phyloP scores from a whole-genome alignment of 1,140 invertebrate species.

The Geopemphigus sp. region DNA sequence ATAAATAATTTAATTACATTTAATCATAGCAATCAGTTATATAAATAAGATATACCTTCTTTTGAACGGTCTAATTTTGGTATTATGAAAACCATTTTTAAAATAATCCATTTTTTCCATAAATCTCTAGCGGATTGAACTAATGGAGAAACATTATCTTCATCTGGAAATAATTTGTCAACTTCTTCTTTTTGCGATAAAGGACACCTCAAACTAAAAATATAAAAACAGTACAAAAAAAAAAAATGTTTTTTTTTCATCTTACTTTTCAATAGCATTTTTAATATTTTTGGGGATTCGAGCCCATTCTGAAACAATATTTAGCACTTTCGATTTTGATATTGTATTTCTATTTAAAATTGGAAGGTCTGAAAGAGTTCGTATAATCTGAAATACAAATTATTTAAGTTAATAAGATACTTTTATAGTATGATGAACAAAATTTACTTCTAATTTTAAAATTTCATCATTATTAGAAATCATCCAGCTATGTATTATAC shows the following conservation, averaged over 20 bases:
- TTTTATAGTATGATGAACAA: background rate
- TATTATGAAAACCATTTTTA: constrained; percentile 89
- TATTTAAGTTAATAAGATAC: background rate
- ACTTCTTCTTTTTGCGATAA: background rate
- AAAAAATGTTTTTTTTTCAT: too few relatives aligned
- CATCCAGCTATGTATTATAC: constrained; percentile 90
- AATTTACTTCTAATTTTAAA: constrained; percentile 41
- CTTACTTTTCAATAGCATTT: constrained; percentile 26
- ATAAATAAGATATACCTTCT: constrained; percentile 63
- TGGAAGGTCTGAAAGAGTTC: constrained; percentile 76
- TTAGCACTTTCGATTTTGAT: constrained; percentile 84
- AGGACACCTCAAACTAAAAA: constrained; percentile 5
- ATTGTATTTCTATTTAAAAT: constrained; percentile 91
- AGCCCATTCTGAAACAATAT: constrained; percentile 78
- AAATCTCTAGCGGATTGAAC: constrained; percentile 64
- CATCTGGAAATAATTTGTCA: constrained; percentile 33
- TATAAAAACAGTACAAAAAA: too few relatives aligned
- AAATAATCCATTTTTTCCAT: constrained; percentile 71
- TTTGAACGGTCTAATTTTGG: constrained; percentile 91
- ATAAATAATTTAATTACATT: background rate
- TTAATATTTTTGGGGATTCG: constrained; percentile 29
- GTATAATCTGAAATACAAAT: constrained; percentile 65
- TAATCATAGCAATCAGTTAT: background rate
- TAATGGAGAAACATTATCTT: constrained; percentile 27
- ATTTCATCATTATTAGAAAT: constrained; percentile 6